A percentile compares a stretch with the other conserved stretches of the same genome.
phyloP scores from a whole-genome alignment of 2,797 vertebrate species.

The Tinamus major region DNA sequence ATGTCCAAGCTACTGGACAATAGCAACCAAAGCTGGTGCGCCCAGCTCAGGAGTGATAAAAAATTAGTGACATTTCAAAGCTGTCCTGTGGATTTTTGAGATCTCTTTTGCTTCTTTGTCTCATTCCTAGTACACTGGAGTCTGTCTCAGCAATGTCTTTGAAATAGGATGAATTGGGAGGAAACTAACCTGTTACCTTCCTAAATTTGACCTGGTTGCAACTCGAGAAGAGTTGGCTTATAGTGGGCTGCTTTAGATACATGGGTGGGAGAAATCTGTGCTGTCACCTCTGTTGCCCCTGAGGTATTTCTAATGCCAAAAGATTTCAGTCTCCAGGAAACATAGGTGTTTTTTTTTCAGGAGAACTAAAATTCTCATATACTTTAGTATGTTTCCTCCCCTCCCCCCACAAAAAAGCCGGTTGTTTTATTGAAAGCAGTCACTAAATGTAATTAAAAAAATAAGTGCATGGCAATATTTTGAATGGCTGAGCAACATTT shows the following conservation, averaged over 20 bases:
- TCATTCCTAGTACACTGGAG: not conserved
- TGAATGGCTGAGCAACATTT: not conserved
- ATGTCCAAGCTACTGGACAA: not conserved
- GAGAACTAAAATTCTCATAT: not conserved
- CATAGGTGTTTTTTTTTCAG: not conserved
- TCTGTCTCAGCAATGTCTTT: not conserved
- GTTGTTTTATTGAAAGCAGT: conserved; percentile 15
- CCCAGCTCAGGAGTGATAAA: not conserved
- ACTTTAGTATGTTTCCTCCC: not conserved
- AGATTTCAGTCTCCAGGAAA: not conserved
- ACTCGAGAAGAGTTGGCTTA: not conserved
- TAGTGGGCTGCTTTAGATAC: not conserved
- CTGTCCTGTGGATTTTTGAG: not conserved
- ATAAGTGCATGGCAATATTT: not conserved
- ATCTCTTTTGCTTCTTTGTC: not conserved
- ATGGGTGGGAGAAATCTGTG: not conserved
- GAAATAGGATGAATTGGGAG: not conserved
- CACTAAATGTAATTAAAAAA: not conserved
- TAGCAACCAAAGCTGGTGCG: not conserved
- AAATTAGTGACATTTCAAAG: not conserved
- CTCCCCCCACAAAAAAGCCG: not conserved
- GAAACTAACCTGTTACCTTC: not conserved
- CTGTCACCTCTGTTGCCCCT: not conserved
- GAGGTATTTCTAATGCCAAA: not conserved
- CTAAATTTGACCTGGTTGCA: not conserved